A percentile compares a stretch with the other conserved stretches of the same genome.
Evolutionary conservation across 1,140 invertebrate species (phyloP).

Genomic region (Drosophila pandora): DNA sequence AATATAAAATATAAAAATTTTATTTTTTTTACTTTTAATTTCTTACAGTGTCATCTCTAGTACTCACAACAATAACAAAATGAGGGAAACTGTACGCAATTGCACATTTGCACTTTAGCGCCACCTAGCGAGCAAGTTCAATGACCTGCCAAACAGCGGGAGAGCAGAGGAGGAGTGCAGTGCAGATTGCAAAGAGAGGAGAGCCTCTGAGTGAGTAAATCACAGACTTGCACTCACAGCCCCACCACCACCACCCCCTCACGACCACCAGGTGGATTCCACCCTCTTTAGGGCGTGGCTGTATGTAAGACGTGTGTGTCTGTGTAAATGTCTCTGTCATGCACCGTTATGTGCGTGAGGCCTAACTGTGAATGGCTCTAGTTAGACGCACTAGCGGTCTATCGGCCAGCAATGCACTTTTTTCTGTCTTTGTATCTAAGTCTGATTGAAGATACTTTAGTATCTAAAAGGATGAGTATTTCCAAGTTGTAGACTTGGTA

Average conservation of each 20-base stretch:
- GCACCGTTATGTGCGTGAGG: slow-evolving; percentile 46
- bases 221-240: slow-evolving; percentile 67
- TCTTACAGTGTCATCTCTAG: slow-evolving; percentile 11
- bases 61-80: slow-evolving; percentile 32
- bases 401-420: slow-evolving; percentile 26
- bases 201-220: slow-evolving; percentile 55
- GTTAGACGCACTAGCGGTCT: slow-evolving; percentile 26
- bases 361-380: slow-evolving; percentile 53
- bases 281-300: slow-evolving; percentile 41
- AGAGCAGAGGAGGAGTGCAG: neutral
- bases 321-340: slow-evolving; percentile 22
- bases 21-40: too few relatives aligned
- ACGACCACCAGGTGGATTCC: neutral
- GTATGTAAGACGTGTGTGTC: slow-evolving; percentile 16
- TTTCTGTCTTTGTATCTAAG: slow-evolving; percentile 1
- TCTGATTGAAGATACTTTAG: slow-evolving; percentile 7
- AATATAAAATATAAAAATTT: too few relatives aligned
- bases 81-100: slow-evolving; percentile 69
- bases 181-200: slow-evolving; percentile 19
- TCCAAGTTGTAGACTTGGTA: too few relatives aligned
- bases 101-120: slow-evolving; percentile 76
- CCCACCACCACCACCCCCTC: neutral
- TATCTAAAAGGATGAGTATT: neutral
- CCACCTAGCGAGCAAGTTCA: slow-evolving; percentile 75
- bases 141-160: slow-evolving; percentile 61